These are phyloP conservation scores for Sebastes ruberrimus DNA, from an alignment of 2,797 vertebrate genomes.

Conservation along the genomic window DNA sequence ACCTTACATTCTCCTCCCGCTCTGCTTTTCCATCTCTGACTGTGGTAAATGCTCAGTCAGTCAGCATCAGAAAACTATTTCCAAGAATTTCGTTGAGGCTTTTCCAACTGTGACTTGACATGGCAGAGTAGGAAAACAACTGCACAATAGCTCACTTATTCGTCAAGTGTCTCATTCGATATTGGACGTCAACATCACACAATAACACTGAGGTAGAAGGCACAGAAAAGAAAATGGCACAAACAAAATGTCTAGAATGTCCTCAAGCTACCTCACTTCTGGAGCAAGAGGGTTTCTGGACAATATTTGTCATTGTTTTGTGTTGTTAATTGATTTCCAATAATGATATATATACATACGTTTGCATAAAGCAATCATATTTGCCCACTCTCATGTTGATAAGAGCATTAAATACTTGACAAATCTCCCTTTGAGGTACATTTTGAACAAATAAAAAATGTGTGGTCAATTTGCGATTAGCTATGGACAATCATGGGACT, in stretches of 20 bases:
- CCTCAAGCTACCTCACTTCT: background rate
- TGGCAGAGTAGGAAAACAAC: background rate
- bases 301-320: too few relatives aligned
- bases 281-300: too few relatives aligned
- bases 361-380: too few relatives aligned
- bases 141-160: background rate
- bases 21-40: background rate
- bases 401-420: too few relatives aligned
- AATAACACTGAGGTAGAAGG: background rate
- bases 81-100: background rate
- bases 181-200: background rate
- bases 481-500: too few relatives aligned
- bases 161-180: background rate
- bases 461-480: too few relatives aligned
- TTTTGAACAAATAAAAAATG: too few relatives aligned
- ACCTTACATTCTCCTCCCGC: background rate
- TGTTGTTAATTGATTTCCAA: too few relatives aligned
- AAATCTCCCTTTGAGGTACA: too few relatives aligned
- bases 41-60: conserved; percentile 26
- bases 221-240: background rate
- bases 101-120: conserved; percentile 23
- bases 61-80: conserved; percentile 9
- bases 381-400: too few relatives aligned
- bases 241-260: background rate
- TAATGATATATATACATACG: too few relatives aligned